A percentile compares a stretch with the other conserved stretches of the same genome.
These are phyloP conservation scores for Henricia sp. DNA, from an alignment of 53 echinoderm and acorn worm genomes.

Conservation along the genomic window DNA sequence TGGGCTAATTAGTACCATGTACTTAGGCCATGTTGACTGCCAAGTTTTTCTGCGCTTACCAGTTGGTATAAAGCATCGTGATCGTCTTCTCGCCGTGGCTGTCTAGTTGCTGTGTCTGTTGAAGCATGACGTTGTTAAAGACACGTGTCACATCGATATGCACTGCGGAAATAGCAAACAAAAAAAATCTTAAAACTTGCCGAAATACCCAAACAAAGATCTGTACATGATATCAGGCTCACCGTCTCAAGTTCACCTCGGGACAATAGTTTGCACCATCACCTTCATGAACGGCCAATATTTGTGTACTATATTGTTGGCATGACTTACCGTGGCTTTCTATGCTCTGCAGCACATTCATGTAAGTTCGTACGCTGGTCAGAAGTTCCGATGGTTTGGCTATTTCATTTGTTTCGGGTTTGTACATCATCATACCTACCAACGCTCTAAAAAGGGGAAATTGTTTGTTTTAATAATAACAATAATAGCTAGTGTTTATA, in stretches of 20 bases:
- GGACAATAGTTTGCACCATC: no score
- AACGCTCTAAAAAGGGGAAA: slow-evolving; percentile 73
- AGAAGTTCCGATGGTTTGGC: slow-evolving; percentile 76
- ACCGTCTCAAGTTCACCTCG: no score
- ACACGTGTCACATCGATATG: slow-evolving; percentile 94
- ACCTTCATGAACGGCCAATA: no score
- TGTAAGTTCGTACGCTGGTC: slow-evolving; percentile 84
- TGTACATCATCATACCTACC: slow-evolving; percentile 99
- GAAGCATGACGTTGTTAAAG: slow-evolving; percentile 95
- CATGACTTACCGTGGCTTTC: slow-evolving; percentile 74
- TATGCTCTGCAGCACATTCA: slow-evolving; percentile 87
- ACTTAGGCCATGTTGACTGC: slow-evolving; percentile 93
- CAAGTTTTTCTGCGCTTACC: slow-evolving; percentile 95
- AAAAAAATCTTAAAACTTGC: no score
- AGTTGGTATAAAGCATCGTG: slow-evolving; percentile 97
- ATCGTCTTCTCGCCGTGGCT: slow-evolving; percentile 98
- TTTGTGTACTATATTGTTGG: neutral
- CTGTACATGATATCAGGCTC: no score
- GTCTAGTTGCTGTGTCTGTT: slow-evolving; percentile 96
- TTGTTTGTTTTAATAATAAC: no score
- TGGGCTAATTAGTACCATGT: no score
- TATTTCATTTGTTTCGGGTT: slow-evolving; percentile 94
- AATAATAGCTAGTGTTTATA: no score
- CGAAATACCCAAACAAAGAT: no score
- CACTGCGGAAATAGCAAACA: no score